Conservation (phyloP, 2,888 invertebrate species). For the Pristionchus mayeri region DNA sequence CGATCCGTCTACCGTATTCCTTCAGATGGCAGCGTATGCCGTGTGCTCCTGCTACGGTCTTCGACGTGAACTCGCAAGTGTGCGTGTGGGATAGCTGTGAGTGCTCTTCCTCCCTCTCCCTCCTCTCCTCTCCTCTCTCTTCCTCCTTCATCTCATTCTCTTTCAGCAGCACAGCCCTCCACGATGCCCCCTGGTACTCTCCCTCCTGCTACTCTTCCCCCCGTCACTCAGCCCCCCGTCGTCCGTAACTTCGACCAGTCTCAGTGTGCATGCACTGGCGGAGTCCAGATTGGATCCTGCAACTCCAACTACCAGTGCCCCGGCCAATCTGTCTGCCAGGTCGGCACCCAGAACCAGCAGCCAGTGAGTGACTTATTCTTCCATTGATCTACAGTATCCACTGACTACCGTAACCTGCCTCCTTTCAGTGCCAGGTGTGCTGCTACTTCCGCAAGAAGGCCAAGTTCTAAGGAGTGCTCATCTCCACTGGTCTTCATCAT, state of each 20-base stretch:
- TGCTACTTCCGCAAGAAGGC: constrained; percentile 75
- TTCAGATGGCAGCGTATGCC: constrained; percentile 73
- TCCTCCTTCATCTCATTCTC: not conserved
- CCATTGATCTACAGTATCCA: constrained; percentile 9
- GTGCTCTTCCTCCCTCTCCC: constrained; percentile 39
- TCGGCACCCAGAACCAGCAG: constrained; percentile 68
- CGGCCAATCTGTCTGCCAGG: constrained; percentile 75
- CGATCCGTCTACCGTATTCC: not conserved
- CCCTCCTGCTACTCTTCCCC: constrained; percentile 41
- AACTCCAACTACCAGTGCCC: constrained; percentile 75
- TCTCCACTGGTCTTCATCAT: not conserved
- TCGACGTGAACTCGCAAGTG: constrained; percentile 72
- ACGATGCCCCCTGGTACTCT: constrained; percentile 38
- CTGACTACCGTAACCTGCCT: not conserved
- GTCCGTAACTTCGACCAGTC: constrained; percentile 49
- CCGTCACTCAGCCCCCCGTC: constrained; percentile 48
- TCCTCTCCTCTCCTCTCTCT: not conserved
- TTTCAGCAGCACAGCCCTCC: constrained; percentile 37
- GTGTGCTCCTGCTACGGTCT: constrained; percentile 75
- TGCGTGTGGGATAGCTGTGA: constrained; percentile 68
- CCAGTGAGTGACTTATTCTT: constrained; percentile 55
- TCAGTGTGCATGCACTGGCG: constrained; percentile 72
- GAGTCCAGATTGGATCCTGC: constrained; percentile 72
- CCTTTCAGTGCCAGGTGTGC: constrained; percentile 73
- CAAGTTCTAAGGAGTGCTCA: not conserved